A percentile compares a stretch with the other conserved stretches of the same genome.
Evolutionary conservation across 1,140 invertebrate species (phyloP).

Genomic region (Cardiocondyla obscurior): DNA sequence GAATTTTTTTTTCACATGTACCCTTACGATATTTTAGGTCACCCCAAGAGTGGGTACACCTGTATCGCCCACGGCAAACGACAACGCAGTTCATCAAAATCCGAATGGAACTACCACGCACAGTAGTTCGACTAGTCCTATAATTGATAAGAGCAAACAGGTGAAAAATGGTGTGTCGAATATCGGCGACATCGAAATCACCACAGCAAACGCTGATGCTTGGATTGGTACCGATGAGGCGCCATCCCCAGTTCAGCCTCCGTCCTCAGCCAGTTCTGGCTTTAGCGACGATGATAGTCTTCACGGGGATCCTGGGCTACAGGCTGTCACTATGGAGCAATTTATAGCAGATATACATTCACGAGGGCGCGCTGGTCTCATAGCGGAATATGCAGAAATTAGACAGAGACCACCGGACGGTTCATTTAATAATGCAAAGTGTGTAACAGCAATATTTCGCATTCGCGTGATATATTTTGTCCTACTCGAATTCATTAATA

Average conservation of each 20-base stretch:
- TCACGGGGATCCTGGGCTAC: constrained; percentile 86
- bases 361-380: constrained; percentile 90
- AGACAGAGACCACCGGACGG: constrained; percentile 92
- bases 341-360: constrained; percentile 91
- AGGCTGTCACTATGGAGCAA: constrained; percentile 89
- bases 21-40: constrained; percentile 66
- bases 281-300: constrained; percentile 95
- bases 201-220: constrained; percentile 77
- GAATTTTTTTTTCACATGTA: not conserved
- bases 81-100: constrained; percentile 71
- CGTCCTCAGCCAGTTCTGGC: constrained; percentile 91
- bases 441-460: constrained; percentile 26
- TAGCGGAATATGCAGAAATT: constrained; percentile 94
- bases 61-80: constrained; percentile 78
- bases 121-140: constrained; percentile 79
- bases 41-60: constrained; percentile 80
- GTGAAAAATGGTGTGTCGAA: constrained; percentile 78
- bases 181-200: constrained; percentile 80
- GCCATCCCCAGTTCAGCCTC: constrained; percentile 88
- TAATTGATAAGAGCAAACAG: constrained; percentile 76
- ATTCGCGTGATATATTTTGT: not conserved
- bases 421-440: constrained; percentile 91
- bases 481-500: constrained; percentile 5
- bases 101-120: constrained; percentile 73
- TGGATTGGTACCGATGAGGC: constrained; percentile 81